Percentiles rank a stretch among this genome's conserved stretches.
phyloP scores from a whole-genome alignment of 92 coral and sea anemone genomes.

The Anthopleura xanthogrammica region DNA sequence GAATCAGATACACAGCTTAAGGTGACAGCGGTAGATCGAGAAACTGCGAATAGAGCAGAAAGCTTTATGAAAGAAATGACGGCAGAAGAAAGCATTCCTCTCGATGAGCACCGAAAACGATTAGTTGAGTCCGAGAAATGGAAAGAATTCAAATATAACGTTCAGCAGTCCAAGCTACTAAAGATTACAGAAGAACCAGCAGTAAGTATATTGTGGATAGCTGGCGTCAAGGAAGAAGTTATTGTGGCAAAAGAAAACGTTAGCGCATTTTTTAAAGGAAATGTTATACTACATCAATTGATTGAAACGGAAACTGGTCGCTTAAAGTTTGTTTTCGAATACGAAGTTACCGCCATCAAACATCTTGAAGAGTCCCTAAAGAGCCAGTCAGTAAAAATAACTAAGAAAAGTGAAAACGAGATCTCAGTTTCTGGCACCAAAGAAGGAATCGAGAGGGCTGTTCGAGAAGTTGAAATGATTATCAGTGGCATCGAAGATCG shows the following conservation, averaged over 20 bases:
- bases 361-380: slow-evolving; percentile 30
- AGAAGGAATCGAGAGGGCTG: background rate
- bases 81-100: slow-evolving; percentile 34
- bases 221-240: slow-evolving; percentile 53
- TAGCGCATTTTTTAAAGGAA: slow-evolving; percentile 51
- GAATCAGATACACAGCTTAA: slow-evolving; percentile 8
- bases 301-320: slow-evolving; percentile 44
- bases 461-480: slow-evolving; percentile 6
- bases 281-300: slow-evolving; percentile 43
- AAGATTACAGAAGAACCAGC: slow-evolving; percentile 25
- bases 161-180: slow-evolving; percentile 11
- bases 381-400: slow-evolving; percentile 35
- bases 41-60: slow-evolving; percentile 34
- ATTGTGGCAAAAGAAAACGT: slow-evolving; percentile 8
- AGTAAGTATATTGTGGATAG: slow-evolving; percentile 40
- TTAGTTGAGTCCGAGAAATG: slow-evolving; percentile 53
- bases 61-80: slow-evolving; percentile 24
- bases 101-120: slow-evolving; percentile 53
- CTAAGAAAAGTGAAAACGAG: background rate
- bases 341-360: slow-evolving; percentile 31
- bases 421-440: slow-evolving; percentile 13
- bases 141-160: slow-evolving; percentile 21
- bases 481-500: slow-evolving; percentile 15
- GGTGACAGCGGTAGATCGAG: slow-evolving; percentile 45
- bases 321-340: slow-evolving; percentile 32